Evolutionary conservation across 2,888 invertebrate species (phyloP), one percentile per base, ranked within the genome.

Genomic region (Halictus quadricinctus): DNA sequence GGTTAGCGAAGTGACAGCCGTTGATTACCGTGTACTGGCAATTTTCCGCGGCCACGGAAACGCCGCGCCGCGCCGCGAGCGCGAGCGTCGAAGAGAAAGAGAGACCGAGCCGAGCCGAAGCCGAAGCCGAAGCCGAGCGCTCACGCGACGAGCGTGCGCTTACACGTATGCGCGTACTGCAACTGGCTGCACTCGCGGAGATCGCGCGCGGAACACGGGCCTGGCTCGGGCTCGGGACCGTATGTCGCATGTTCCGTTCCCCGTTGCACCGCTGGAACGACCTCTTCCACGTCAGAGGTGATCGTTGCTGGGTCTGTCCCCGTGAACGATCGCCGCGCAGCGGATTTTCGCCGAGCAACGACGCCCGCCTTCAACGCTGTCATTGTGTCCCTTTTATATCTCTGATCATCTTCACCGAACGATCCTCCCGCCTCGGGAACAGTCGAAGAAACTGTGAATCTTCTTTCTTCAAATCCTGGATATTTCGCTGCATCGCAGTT

Each of bases 171-270:
- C 87, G 76, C 90, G 90, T 87, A 91, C 88, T 82, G 87, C 89
- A 86, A 90, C 91, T 89, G 91, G 79, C 81, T 73, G 69, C 69
- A 84, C 75, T 64, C 78, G 81, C 80, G 76, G 70, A 75, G 70
- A 84, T 89, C 80, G 36, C 81, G 81, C 80, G 81, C 80, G 79
- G 79, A 80, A 82, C 83, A 72, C 78, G 85, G 84, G 60, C 66
- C 87, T 75, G 78, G 66, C 66, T 66, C 36, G 69, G 29, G 64
- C 69, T 77, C 79, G 73, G 73, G 76, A 82, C 86, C 87, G 88
- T 87, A 85, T 85, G 90, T 91, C 89, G 91, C 91, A 84, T 88
- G 92, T 90, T 83, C 86, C 89, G 87, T 88, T 90, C 88, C 70
- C 85, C 83, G 74, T 76, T 81, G 78, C 86, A 82, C 79, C 76